Evolutionary conservation across 2,113 vertebrate genomes (phyloP), one percentile per base, ranked within the genome.

Genomic region (Nematolebias whitei): DNA sequence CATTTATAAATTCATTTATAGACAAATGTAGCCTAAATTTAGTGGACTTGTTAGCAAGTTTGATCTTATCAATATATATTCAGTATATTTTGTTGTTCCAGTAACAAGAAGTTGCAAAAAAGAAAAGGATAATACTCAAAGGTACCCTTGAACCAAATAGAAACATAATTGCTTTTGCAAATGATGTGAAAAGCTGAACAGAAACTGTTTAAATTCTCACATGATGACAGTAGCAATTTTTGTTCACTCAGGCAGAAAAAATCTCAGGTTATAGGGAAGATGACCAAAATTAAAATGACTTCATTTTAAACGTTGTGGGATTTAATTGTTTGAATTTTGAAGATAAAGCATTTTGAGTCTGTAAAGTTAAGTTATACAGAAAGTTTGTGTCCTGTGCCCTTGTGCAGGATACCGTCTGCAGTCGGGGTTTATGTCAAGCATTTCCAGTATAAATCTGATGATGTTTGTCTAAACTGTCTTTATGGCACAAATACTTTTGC

Each of bases 271-370:
- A 20, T 35, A 55, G 8, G n/a, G 38, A 71, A 2, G 4, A 29
- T 48, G 19, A 50, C 40, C 53, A 22, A 18, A 54, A 26, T 67
- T 18, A 59, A 11, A 64, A 45, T 16, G 20, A 38, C 48, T 51
- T n/a, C 0, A 48, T 55, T 63, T 38, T 22, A 72, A 56, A 76
- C 39, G 61, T 20, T 40, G 32, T 14, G n/a, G 14, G 35, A 45
- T 61, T 19, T 62, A 63, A 66, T 67, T 38, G 55, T n/a, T 35
- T 51, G 24, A 26, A 20, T 41, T 68, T 56, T 64, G 5, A 56
- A 35, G 32, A 35, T 5, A 8, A 35, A 35, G 1, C 32, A 35
- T 35, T 35, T 49, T 12, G 12, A 14, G 24, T 50, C 7, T 23
- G 48, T 15, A 50, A 50, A 35, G 32, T 35, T 8, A 35, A 35